Conservation (phyloP, 2,797 vertebrate genomes). For the Ctenopoma kingsleyae region DNA sequence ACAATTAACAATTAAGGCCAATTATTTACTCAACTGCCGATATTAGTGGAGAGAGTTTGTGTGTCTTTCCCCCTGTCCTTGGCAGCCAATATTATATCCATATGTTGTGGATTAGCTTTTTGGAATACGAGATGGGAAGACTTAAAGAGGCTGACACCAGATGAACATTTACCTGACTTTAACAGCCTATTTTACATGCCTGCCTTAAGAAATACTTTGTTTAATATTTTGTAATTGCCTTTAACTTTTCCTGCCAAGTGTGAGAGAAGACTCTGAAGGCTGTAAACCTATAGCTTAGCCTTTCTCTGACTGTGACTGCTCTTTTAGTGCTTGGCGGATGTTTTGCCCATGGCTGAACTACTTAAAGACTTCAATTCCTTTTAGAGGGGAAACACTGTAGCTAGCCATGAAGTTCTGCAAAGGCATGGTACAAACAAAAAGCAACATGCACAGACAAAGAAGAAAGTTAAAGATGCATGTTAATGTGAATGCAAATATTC, state of each 20-base stretch:
- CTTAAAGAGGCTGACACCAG: conserved; percentile 61
- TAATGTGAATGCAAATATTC: not conserved
- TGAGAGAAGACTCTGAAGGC: conserved; percentile 41
- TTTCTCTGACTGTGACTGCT: conserved; percentile 28
- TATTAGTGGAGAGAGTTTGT: conserved; percentile 29
- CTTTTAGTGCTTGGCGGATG: conserved; percentile 26
- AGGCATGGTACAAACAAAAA: not conserved
- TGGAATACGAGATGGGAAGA: conserved; percentile 40
- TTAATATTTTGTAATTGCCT: conserved; percentile 66
- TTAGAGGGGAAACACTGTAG: conserved; percentile 18
- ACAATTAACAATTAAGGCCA: conserved; percentile 18
- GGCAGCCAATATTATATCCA: conserved; percentile 45
- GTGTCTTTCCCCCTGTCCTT: conserved; percentile 42
- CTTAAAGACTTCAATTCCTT: conserved; percentile 25
- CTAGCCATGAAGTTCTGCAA: conserved; percentile 2
- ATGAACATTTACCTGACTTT: conserved; percentile 66
- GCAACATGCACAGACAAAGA: not conserved
- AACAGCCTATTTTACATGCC: conserved; percentile 61
- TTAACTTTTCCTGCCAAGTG: conserved; percentile 56
- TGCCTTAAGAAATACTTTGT: conserved; percentile 63
- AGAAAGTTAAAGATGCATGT: conserved; percentile 2
- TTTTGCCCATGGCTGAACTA: conserved; percentile 28
- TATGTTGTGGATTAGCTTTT: conserved; percentile 65
- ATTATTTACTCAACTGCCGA: conserved; percentile 37
- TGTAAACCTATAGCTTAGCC: conserved; percentile 35